A percentile compares a stretch with the other conserved stretches of the same genome.
phyloP scores from a whole-genome alignment of 2,113 vertebrate genomes.

The Aix galericulata region DNA sequence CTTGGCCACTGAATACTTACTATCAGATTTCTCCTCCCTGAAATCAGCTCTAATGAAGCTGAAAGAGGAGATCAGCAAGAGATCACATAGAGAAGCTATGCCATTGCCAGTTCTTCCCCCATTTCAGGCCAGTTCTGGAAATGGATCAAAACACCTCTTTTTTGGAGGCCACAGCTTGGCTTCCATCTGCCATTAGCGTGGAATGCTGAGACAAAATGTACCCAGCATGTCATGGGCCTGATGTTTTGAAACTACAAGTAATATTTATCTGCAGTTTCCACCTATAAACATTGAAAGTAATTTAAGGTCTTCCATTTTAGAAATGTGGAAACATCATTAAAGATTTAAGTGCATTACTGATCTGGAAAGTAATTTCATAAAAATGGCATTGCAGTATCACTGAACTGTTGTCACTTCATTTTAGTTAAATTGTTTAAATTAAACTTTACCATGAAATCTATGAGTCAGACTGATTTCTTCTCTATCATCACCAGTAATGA shows the following conservation, averaged over 20 bases:
- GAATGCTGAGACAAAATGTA: background rate
- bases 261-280: background rate
- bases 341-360: background rate
- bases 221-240: background rate
- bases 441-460: background rate
- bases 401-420: background rate
- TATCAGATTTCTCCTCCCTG: conserved; percentile 29
- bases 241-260: background rate
- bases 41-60: conserved; percentile 25
- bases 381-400: background rate
- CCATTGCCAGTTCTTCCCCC: background rate
- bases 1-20: conserved; percentile 14
- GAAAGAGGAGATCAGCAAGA: conserved; percentile 9
- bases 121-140: background rate
- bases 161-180: accelerated
- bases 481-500: background rate
- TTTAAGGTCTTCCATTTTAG: conserved; percentile 9
- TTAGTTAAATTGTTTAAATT: background rate
- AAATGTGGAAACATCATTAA: background rate
- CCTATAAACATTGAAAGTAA: background rate
- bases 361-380: conserved; percentile 9
- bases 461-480: background rate
- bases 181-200: background rate
- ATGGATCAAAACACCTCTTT: background rate
- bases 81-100: background rate